Conservation (phyloP, 2,113 vertebrate genomes). For the Numida meleagris region DNA sequence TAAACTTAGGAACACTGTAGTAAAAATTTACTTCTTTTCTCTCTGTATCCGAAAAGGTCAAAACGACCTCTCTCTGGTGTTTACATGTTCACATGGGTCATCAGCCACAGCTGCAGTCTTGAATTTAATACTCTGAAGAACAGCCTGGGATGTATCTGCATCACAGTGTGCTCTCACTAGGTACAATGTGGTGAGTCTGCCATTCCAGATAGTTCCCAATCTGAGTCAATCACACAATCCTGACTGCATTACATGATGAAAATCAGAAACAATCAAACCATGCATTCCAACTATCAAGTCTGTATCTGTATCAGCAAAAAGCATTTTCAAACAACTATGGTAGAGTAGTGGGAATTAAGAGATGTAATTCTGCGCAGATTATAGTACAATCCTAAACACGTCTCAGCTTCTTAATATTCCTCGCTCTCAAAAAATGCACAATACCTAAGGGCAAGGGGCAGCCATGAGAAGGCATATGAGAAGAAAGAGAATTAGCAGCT, state of each 20-base stretch:
- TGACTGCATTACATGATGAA: not conserved
- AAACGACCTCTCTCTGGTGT: not conserved
- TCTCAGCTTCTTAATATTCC: not conserved
- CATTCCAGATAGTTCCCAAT: not conserved
- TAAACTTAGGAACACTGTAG: not conserved
- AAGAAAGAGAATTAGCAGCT: constrained; percentile 9
- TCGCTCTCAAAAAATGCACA: not conserved
- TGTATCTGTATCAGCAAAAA: not conserved
- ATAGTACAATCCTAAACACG: not conserved
- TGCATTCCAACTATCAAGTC: not conserved
- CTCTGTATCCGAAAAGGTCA: not conserved
- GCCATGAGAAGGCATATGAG: not conserved
- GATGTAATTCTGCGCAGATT: not conserved
- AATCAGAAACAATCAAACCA: not conserved
- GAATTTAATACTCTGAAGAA: not conserved
- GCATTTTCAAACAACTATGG: not conserved
- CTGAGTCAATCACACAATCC: not conserved
- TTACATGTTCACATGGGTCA: not conserved
- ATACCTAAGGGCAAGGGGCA: not conserved
- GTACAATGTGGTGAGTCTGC: not conserved
- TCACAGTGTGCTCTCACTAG: not conserved
- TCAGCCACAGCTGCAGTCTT: not conserved
- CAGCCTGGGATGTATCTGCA: not conserved
- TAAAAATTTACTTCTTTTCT: not conserved
- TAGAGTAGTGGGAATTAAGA: not conserved